Conservation (phyloP, 2,113 vertebrate species). For the Cervus canadensis region DNA sequence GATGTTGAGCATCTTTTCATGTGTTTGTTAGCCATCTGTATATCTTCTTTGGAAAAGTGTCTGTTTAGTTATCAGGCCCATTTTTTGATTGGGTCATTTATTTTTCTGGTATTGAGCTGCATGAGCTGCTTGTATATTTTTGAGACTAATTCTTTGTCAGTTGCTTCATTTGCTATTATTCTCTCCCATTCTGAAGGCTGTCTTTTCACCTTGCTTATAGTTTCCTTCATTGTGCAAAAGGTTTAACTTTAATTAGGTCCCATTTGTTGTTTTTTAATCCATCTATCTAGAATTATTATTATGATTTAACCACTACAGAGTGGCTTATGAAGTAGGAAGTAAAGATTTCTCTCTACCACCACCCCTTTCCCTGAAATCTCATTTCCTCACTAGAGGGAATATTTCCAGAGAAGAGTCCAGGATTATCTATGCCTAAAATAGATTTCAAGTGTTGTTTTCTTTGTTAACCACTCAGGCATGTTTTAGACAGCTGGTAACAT, state of each 20-base stretch:
- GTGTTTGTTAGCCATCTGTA: neutral
- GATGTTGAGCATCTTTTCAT: neutral
- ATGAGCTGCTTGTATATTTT: neutral
- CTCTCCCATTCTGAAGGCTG: neutral
- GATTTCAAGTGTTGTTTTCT: constrained; percentile 36
- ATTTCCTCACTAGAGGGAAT: constrained; percentile 16
- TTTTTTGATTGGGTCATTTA: neutral
- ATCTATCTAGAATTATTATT: neutral
- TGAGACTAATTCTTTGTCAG: neutral
- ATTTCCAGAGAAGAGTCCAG: constrained; percentile 12
- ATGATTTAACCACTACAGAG: neutral
- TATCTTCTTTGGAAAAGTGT: neutral
- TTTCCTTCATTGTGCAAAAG: neutral
- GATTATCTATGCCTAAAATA: constrained; percentile 21
- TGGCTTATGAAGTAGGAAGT: neutral
- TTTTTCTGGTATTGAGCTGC: neutral
- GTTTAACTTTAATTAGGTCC: neutral
- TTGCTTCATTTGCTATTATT: neutral
- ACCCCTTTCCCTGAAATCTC: neutral
- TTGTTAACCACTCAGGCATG: neutral
- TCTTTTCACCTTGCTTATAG: neutral
- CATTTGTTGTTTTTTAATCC: neutral
- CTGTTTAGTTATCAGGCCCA: neutral
- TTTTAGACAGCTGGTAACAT: neutral
- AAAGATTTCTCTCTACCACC: neutral